Evolutionary conservation across 2,888 invertebrate genomes (phyloP).

Genomic region (Andricus quercusramuli): DNA sequence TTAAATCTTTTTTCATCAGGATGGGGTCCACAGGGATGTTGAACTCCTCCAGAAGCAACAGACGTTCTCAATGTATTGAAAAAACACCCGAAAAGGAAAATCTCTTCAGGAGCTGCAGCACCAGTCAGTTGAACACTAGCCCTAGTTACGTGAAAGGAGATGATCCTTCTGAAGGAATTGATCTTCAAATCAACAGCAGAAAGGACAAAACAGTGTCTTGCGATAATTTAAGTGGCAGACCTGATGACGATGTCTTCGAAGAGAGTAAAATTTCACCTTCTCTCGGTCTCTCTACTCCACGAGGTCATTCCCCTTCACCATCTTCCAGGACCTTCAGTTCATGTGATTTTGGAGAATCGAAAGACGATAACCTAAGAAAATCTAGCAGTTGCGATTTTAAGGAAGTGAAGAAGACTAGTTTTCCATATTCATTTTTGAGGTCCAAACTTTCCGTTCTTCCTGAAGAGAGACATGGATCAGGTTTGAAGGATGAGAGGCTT

Average conservation of each 20-base stretch:
- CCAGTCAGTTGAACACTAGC: constrained; percentile 85
- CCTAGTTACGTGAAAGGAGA: constrained; percentile 86
- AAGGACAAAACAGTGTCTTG: constrained; percentile 76
- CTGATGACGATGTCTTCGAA: constrained; percentile 62
- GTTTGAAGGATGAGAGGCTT: constrained; percentile 79
- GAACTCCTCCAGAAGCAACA: constrained; percentile 80
- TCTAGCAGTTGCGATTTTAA: constrained; percentile 75
- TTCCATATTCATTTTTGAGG: constrained; percentile 88
- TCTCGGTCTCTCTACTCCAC: constrained; percentile 47
- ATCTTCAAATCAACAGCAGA: constrained; percentile 79
- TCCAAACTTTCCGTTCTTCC: constrained; percentile 88
- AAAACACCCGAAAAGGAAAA: constrained; percentile 79
- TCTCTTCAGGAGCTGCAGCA: constrained; percentile 88
- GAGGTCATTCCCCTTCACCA: constrained; percentile 41
- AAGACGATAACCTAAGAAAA: constrained; percentile 67
- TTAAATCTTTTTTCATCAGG: constrained; percentile 87
- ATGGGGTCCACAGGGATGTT: constrained; percentile 89
- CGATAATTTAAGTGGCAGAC: constrained; percentile 69
- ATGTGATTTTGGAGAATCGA: constrained; percentile 68
- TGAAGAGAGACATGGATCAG: constrained; percentile 82
- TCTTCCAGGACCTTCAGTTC: constrained; percentile 61
- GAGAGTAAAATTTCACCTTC: constrained; percentile 47
- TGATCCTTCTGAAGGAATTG: constrained; percentile 89
- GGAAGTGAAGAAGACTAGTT: constrained; percentile 82
- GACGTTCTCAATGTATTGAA: constrained; percentile 77